Evolutionary conservation across 2,797 vertebrate genomes (phyloP), one percentile per base, ranked within the genome.

Genomic region (Eulemur coronatus): DNA sequence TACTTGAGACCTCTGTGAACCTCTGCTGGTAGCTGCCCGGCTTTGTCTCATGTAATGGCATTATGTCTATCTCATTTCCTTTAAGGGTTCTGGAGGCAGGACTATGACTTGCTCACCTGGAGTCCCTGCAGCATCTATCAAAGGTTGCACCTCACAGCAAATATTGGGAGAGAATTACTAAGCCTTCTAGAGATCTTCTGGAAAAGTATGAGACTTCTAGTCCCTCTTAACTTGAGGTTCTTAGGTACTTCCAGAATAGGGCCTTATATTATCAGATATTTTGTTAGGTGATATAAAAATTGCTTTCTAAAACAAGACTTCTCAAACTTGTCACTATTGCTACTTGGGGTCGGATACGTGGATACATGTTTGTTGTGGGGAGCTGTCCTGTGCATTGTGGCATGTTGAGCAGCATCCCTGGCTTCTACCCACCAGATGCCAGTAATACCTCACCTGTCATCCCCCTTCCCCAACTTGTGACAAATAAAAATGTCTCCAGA

Each of bases 211-310:
- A 84, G 41, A 26, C 14, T 38, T 59, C 33, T 43, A 8, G 17
- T 67, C 41, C n/a, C 59, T 33, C 33, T 85, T 76, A 90, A 70
- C 15, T 43, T 10, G 3, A 57, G n/a, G 30, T n/a, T 93, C 81
- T 90, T 17, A 22, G 55, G 30, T 78, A 91, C 18, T 55, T 91
- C 73, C 33, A 80, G 28, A 88, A 91, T 24, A 70, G 33, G 89
- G 15, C 1, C 63, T 63, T 89, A n/a, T 10, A 33, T 55, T 48
- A 84, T 38, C 95, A 96, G 96, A 95, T 96, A 85, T 78, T 97
- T 97, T 69, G 7, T 96, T 97, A 97, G 30, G 52, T 93, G 30
- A 69, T 94, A 65, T 92, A 98, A 97, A 98, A 13, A 97, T 87
- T 94, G 92, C 82, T 95, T 95, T 96, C 98, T 0, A 94, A 95